A percentile compares a stretch with the other conserved stretches of the same genome.
Conservation (phyloP, 1,140 invertebrate species). For the Ceratosolen solmsi region DNA sequence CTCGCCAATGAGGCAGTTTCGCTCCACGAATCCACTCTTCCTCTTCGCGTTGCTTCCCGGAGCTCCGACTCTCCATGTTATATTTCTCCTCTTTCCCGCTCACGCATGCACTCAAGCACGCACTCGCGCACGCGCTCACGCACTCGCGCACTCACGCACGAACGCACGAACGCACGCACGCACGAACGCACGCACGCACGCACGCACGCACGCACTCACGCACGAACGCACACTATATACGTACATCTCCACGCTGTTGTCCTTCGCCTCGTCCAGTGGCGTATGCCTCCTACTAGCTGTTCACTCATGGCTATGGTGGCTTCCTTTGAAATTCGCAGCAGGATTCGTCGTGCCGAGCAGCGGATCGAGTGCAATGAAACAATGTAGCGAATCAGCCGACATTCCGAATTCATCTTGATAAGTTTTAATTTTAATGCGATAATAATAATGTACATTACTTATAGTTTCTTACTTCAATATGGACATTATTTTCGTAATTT, state of each 20-base stretch:
- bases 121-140: neutral
- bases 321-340: neutral
- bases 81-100: neutral
- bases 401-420: neutral
- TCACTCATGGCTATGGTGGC: neutral
- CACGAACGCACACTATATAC: too few species aligned
- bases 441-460: neutral
- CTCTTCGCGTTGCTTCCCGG: slow-evolving; percentile 48
- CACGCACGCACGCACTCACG: neutral
- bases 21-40: slow-evolving; percentile 62
- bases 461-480: neutral
- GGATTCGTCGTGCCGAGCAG: neutral
- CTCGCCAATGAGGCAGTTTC: slow-evolving; percentile 65
- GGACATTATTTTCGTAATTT: neutral
- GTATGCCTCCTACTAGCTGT: slow-evolving; percentile 16
- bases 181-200: too few species aligned
- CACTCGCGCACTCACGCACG: too few species aligned
- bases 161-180: too few species aligned
- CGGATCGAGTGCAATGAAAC: neutral
- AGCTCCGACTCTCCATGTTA: slow-evolving; percentile 11
- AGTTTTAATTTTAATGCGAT: neutral
- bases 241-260: slow-evolving; percentile 21
- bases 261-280: slow-evolving; percentile 9
- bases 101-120: neutral
- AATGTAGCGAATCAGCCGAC: neutral